A percentile compares a stretch with the other conserved stretches of the same genome.
Evolutionary conservation across 2,888 invertebrate genomes (phyloP).

Genomic region (Steromphala cineraria): DNA sequence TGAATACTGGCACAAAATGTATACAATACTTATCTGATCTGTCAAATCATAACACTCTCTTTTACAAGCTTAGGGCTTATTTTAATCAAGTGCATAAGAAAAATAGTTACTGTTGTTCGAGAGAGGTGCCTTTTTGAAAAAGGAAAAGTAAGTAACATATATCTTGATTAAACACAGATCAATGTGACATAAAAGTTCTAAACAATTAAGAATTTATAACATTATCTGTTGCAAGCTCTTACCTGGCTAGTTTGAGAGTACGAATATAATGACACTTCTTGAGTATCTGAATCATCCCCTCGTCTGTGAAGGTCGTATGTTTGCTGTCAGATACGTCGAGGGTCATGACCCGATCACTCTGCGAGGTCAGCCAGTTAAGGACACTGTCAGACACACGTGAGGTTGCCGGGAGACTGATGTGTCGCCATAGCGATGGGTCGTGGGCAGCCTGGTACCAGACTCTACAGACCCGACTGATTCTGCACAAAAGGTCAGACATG

Average conservation of each 20-base stretch:
- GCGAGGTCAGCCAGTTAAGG: constrained; percentile 40
- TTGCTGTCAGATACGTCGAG: constrained; percentile 55
- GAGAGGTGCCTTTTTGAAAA: no score
- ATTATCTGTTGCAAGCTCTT: not conserved
- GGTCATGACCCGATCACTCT: constrained; percentile 53
- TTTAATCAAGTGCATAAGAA: no score
- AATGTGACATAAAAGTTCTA: no score
- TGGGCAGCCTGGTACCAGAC: constrained; percentile 44
- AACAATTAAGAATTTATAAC: no score
- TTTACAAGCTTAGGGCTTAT: no score
- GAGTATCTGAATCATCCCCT: constrained; percentile 44
- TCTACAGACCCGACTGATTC: constrained; percentile 44
- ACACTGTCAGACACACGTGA: constrained; percentile 39
- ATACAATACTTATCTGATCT: no score
- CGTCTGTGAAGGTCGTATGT: constrained; percentile 43
- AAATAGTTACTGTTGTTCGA: no score
- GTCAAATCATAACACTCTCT: no score
- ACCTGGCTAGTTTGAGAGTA: constrained; percentile 55
- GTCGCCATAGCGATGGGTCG: constrained; percentile 54
- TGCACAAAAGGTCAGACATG: constrained; percentile 34
- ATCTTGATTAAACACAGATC: no score
- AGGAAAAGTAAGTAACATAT: no score
- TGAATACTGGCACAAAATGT: no score
- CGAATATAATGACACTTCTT: constrained; percentile 46
- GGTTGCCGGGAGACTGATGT: constrained; percentile 42